These are phyloP conservation scores for sheep (Ovis aries) DNA, from an alignment of 2,113 vertebrate genomes.

Conservation along the genomic window DNA sequence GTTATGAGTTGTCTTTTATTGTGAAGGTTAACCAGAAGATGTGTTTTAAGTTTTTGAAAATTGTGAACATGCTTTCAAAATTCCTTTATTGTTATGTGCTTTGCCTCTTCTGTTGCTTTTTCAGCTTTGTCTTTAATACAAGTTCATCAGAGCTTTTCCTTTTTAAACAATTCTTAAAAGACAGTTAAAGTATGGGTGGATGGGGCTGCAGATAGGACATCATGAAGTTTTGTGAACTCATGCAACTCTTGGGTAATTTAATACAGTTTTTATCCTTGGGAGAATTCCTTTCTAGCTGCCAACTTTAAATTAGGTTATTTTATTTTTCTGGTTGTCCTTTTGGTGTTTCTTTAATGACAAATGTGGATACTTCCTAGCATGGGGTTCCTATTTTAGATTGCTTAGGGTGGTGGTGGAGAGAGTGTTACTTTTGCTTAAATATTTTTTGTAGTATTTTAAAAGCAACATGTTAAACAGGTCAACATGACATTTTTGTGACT, in stretches of 20 bases:
- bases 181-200: background rate
- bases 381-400: conserved; percentile 32
- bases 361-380: background rate
- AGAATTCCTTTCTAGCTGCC: background rate
- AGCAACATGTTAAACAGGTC: background rate
- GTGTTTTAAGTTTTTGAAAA: conserved; percentile 22
- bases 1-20: background rate
- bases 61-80: background rate
- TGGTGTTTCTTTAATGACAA: conserved; percentile 24
- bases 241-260: background rate
- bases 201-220: background rate
- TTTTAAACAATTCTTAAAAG: conserved; percentile 10
- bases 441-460: conserved; percentile 24
- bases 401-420: background rate
- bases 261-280: background rate
- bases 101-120: background rate
- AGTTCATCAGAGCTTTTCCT: background rate
- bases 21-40: background rate
- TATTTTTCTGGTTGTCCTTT: conserved; percentile 15
- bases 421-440: conserved; percentile 34
- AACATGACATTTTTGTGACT: background rate
- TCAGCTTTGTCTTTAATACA: background rate
- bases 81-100: background rate
- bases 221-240: background rate
- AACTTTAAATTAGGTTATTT: conserved; percentile 34